phyloP scores from a whole-genome alignment of 2,113 vertebrate species.

The Camelus bactrianus region DNA sequence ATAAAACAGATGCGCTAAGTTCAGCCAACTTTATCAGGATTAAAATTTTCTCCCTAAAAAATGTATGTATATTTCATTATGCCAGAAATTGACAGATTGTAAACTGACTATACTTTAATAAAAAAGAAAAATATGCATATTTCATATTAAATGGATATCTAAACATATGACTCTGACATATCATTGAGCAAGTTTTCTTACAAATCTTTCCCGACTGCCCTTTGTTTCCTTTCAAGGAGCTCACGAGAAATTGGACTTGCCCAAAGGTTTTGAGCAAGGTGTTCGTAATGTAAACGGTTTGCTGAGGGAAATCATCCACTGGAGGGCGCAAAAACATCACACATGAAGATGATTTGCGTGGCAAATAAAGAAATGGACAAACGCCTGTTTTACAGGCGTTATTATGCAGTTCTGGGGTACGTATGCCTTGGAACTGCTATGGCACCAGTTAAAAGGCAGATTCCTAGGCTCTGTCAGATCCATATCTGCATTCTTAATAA shows the following conservation, averaged over 20 bases:
- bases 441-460: background rate
- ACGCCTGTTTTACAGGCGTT: background rate
- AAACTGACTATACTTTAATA: no score
- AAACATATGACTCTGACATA: background rate
- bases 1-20: background rate
- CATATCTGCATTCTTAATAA: background rate
- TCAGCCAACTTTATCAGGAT: background rate
- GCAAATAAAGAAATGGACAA: background rate
- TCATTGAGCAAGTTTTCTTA: background rate
- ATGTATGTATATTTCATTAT: background rate
- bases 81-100: no score
- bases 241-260: background rate
- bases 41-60: background rate
- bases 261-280: background rate
- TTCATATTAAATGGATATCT: background rate
- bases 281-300: background rate
- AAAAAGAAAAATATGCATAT: background rate
- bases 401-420: background rate
- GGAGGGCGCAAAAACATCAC: slow-evolving; percentile 55
- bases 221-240: background rate
- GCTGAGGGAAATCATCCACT: slow-evolving; percentile 42
- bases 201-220: background rate
- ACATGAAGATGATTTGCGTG: background rate
- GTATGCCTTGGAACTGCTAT: background rate
- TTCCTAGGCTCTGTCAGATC: background rate